Conservation (phyloP, 2,888 invertebrate species). For the Brenthis hecate region DNA sequence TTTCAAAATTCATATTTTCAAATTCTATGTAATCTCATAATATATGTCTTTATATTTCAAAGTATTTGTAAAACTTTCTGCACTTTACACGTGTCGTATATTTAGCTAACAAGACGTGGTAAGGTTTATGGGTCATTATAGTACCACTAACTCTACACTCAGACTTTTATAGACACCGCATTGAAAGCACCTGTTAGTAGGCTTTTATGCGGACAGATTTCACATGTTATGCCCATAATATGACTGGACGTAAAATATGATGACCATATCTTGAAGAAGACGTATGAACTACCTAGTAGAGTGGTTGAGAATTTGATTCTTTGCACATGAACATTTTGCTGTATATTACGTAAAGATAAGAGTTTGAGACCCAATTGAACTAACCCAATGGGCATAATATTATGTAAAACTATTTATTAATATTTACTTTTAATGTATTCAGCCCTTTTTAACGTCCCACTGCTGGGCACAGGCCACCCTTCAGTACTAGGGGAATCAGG, state of each 20-base stretch:
- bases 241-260: slow-evolving; percentile 21
- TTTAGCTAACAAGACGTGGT: slow-evolving; percentile 44
- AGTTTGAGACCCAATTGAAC: too few species aligned
- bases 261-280: background rate
- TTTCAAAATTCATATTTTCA: too few species aligned
- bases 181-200: slow-evolving; percentile 32
- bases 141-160: slow-evolving; percentile 37
- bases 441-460: too few species aligned
- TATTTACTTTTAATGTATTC: too few species aligned
- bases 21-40: background rate
- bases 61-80: background rate
- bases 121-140: slow-evolving; percentile 44
- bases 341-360: too few species aligned
- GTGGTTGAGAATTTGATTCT: background rate
- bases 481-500: too few species aligned
- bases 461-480: too few species aligned
- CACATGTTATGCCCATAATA: slow-evolving; percentile 27
- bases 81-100: background rate
- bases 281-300: background rate
- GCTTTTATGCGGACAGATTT: slow-evolving; percentile 31
- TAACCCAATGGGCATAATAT: too few species aligned
- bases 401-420: too few species aligned
- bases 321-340: too few species aligned
- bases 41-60: background rate
- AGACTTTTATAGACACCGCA: slow-evolving; percentile 35